Evolutionary conservation across 2,888 invertebrate species (phyloP), one percentile per base, ranked within the genome.

Genomic region (Caenorhabditis parvicauda): DNA sequence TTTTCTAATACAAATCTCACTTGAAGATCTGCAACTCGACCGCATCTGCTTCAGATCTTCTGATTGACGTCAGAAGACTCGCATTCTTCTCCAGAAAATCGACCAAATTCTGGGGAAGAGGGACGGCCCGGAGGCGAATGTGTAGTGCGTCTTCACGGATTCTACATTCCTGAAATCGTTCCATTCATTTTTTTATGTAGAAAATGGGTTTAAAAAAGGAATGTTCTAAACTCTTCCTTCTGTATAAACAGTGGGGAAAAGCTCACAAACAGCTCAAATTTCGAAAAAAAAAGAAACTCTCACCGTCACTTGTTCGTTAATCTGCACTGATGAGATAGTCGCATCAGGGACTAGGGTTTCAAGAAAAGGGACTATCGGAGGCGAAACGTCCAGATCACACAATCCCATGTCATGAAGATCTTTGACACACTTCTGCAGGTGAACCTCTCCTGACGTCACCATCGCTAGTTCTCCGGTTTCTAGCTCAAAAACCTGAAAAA

Each of bases 401-500:
- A 69, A 29, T 38, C 78, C 79, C 60, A 79, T 83, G 67, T 86
- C 86, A 64, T 87, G 88, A 50, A 98, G 86, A 84, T 98, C 98
- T 80, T 91, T 90, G 4, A 98, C 84, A 83, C 98, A 98, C 79
- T 93, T 88, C 81, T 95, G 91, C 50, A 98, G 86, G 83, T 98
- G 98, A 1, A 98, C 90, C 84, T 98, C 94, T 0, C 98, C 98
- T 1, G 95, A 90, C 0, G 96, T 94, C 2, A 91, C 87, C 28
- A 99, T 85, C 1, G 98, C 91, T 80, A 92, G 89, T 81, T 98
- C 96, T 0, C 98, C 98, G 0, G 90, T 91, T 79, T 93, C 91
- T 82, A 94, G 91, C 17, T 95, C 86, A 50, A 82, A 59, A 4
- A 84, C 81, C 25, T 67, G 49, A 12, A 65, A 37, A 71, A 58